Percentiles rank a stretch among this genome's conserved stretches.
Evolutionary conservation across 2,888 invertebrate genomes (phyloP).

Genomic region (Amphipoea oculea): DNA sequence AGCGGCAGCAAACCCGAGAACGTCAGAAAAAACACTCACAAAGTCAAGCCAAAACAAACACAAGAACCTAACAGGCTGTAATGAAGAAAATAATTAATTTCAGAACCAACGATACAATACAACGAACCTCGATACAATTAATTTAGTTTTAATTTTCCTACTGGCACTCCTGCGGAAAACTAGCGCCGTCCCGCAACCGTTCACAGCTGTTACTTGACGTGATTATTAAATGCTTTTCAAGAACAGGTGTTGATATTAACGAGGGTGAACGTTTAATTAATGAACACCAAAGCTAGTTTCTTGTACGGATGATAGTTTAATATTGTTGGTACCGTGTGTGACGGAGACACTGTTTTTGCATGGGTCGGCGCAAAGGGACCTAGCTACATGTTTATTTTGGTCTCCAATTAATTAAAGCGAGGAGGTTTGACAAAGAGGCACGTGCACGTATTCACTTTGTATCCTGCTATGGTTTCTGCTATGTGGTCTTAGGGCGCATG

Average conservation of each 20-base stretch:
- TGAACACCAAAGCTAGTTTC: slow-evolving; percentile 80
- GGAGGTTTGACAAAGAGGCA: background rate
- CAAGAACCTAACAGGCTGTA: slow-evolving; percentile 31
- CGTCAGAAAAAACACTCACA: slow-evolving; percentile 20
- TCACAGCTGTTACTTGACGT: slow-evolving; percentile 86
- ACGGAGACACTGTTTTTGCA: slow-evolving; percentile 62
- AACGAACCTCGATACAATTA: slow-evolving; percentile 72
- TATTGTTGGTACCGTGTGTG: slow-evolving; percentile 64
- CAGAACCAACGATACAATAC: slow-evolving; percentile 40
- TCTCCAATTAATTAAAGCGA: slow-evolving; percentile 39
- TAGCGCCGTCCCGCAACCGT: slow-evolving; percentile 79
- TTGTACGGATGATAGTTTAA: slow-evolving; percentile 70
- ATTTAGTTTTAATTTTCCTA: slow-evolving; percentile 85
- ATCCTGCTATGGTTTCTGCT: background rate
- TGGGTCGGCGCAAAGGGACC: slow-evolving; percentile 30
- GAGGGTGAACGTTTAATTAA: slow-evolving; percentile 89
- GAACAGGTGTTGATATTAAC: slow-evolving; percentile 90
- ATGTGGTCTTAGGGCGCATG: background rate
- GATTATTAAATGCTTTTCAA: slow-evolving; percentile 90
- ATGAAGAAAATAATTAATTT: slow-evolving; percentile 63
- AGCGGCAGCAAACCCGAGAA: background rate
- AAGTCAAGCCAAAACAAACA: slow-evolving; percentile 15
- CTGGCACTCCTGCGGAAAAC: slow-evolving; percentile 80
- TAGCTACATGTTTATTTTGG: slow-evolving; percentile 15
- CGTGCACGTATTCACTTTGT: background rate